A percentile compares a stretch with the other conserved stretches of the same genome.
Conservation (phyloP, 2,888 invertebrate species). For the Netelia virgata region DNA sequence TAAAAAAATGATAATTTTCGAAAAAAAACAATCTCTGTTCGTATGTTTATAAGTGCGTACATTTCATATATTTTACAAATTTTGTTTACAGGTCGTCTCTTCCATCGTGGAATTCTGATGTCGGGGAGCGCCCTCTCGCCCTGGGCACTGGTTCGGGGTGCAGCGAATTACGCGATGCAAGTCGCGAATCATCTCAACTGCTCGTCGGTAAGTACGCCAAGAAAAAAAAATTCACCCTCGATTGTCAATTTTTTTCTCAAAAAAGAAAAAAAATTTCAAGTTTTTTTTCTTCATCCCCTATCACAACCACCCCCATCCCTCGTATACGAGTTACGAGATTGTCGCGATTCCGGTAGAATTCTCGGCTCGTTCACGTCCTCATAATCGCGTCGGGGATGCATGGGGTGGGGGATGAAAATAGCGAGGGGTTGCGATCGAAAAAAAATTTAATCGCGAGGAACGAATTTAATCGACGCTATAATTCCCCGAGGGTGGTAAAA, state of each 20-base stretch:
- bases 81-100: conserved; percentile 90
- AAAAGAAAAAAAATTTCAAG: not conserved
- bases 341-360: not conserved
- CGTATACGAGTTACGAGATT: not conserved
- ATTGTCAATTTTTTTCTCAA: not conserved
- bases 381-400: too few species aligned
- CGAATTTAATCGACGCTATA: conserved; percentile 61
- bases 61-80: too few species aligned
- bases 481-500: conserved; percentile 35
- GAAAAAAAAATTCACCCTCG: not conserved
- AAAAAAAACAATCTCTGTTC: too few species aligned
- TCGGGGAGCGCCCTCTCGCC: conserved; percentile 96
- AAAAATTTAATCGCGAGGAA: conserved; percentile 60
- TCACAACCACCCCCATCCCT: too few species aligned
- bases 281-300: not conserved
- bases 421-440: conserved; percentile 29
- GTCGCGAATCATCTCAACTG: conserved; percentile 95
- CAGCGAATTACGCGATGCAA: conserved; percentile 91
- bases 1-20: too few species aligned
- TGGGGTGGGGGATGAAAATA: not conserved
- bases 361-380: not conserved
- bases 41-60: too few species aligned
- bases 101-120: conserved; percentile 95
- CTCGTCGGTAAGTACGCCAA: conserved; percentile 87
- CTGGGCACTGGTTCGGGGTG: conserved; percentile 89